These are phyloP conservation scores for Varanus komodoensis DNA, from an alignment of 2,113 vertebrate genomes.

Conservation along the genomic window DNA sequence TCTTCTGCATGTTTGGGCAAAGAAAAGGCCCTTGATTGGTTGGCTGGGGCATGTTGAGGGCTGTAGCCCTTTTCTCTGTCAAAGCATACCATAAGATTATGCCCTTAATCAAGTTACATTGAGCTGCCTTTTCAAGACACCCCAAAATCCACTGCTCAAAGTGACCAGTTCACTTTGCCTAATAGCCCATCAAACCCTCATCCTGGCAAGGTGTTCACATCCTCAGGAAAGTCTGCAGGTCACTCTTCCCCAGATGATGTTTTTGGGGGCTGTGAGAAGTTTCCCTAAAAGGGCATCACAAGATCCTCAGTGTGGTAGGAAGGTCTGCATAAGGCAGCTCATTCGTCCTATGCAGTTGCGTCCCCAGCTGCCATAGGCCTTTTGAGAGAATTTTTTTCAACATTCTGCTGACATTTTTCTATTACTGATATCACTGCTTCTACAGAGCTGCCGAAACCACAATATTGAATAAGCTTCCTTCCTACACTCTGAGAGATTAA, in stretches of 20 bases:
- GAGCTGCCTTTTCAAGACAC: no score
- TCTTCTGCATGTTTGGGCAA: no score
- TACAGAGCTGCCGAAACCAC: neutral
- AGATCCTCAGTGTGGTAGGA: neutral
- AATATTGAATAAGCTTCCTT: neutral
- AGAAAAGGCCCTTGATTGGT: no score
- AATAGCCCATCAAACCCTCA: no score
- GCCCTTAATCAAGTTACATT: no score
- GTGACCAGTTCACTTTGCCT: no score
- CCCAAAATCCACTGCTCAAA: no score
- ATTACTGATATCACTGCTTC: neutral
- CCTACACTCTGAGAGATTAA: conserved; percentile 13
- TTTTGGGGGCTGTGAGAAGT: neutral
- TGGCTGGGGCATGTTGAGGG: no score
- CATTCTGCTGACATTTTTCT: neutral
- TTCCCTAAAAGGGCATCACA: neutral
- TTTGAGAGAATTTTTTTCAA: neutral
- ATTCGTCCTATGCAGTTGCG: conserved; percentile 7
- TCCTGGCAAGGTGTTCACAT: neutral
- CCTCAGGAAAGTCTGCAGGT: neutral
- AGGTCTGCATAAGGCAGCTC: neutral
- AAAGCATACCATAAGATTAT: no score
- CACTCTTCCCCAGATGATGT: neutral
- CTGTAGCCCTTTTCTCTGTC: no score
- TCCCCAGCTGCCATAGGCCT: neutral